A percentile compares a stretch with the other conserved stretches of the same genome.
Evolutionary conservation across 2,888 invertebrate species (phyloP).

Genomic region (Cremastinae sp.): DNA sequence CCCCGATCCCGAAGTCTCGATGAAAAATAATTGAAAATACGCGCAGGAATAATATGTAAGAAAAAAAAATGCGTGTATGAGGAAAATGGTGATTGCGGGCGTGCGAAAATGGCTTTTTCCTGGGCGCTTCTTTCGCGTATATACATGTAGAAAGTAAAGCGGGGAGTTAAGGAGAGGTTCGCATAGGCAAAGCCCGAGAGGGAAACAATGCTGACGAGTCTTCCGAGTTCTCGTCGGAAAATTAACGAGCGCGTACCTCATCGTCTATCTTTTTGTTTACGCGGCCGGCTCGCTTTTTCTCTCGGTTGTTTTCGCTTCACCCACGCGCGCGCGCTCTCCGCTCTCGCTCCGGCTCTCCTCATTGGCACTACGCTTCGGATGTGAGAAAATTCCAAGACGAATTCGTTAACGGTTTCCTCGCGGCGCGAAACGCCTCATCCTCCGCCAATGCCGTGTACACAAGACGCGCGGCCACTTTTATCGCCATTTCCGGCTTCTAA

Average conservation of each 20-base stretch:
- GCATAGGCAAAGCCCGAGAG: constrained; percentile 35
- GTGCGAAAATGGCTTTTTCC: too few relatives aligned
- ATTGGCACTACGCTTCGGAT: constrained; percentile 47
- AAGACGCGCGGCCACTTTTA: constrained; percentile 36
- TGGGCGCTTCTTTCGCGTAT: constrained; percentile 38
- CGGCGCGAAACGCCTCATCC: constrained; percentile 49
- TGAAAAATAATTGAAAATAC: too few relatives aligned
- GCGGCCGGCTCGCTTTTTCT: constrained; percentile 32
- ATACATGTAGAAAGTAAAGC: constrained; percentile 67
- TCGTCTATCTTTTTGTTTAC: constrained; percentile 47
- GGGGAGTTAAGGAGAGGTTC: constrained; percentile 40
- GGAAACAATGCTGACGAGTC: constrained; percentile 35
- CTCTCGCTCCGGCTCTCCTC: constrained; percentile 48
- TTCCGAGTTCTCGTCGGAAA: constrained; percentile 47
- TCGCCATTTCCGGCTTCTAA: constrained; percentile 57
- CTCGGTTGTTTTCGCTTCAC: constrained; percentile 41
- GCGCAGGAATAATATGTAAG: too few relatives aligned
- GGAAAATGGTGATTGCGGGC: too few relatives aligned
- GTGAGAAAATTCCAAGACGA: constrained; percentile 53
- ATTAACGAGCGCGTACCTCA: constrained; percentile 57
- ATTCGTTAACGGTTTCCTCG: constrained; percentile 59
- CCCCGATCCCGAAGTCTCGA: too few relatives aligned
- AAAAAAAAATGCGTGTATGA: too few relatives aligned
- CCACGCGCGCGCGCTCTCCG: constrained; percentile 12
- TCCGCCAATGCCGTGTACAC: constrained; percentile 11